A percentile compares a stretch with the other conserved stretches of the same genome.
Conservation (phyloP, 2,113 vertebrate species). For the Marmota flaviventris region DNA sequence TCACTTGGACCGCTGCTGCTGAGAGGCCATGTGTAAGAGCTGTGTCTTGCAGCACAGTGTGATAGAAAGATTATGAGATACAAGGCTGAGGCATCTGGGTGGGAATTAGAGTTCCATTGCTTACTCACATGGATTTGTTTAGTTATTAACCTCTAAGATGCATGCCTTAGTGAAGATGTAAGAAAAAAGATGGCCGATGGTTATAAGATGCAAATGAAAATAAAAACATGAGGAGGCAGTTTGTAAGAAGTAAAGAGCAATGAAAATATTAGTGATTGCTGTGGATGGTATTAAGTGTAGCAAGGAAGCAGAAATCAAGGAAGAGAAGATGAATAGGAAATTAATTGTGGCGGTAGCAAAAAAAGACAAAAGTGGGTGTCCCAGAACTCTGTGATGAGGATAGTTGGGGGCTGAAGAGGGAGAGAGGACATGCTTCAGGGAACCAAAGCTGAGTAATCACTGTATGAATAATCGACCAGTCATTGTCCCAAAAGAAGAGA, state of each 20-base stretch:
- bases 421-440: background rate
- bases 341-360: background rate
- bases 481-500: background rate
- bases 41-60: background rate
- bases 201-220: constrained; percentile 13
- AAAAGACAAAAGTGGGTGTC: background rate
- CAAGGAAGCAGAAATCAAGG: background rate
- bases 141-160: constrained; percentile 3
- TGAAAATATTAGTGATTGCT: background rate
- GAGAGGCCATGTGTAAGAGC: background rate
- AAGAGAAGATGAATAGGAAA: background rate
- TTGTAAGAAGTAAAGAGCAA: background rate
- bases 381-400: background rate
- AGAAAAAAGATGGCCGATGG: background rate
- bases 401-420: background rate
- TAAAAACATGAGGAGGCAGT: background rate
- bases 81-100: background rate
- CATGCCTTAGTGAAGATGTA: background rate
- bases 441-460: background rate
- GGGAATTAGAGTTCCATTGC: background rate
- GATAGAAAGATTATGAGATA: background rate
- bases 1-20: background rate
- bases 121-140: background rate
- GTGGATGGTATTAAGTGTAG: background rate
- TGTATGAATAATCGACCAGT: background rate